A percentile compares a stretch with the other conserved stretches of the same genome.
Evolutionary conservation across 2,113 vertebrate genomes (phyloP).

Genomic region (Ophiodon elongatus): DNA sequence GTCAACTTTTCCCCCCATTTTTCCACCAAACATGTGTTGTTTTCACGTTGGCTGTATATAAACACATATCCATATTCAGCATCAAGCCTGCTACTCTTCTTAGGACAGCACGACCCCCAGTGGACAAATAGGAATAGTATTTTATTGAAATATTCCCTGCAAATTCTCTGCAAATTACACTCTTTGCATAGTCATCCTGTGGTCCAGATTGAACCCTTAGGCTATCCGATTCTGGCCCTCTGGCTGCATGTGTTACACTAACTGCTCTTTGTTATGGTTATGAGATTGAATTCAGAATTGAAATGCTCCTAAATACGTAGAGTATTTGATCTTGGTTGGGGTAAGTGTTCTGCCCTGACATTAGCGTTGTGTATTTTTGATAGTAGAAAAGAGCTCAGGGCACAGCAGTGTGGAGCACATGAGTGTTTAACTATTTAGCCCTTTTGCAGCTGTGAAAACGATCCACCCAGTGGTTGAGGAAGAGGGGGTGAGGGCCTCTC

Average conservation of each 20-base stretch:
- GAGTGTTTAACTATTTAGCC: neutral
- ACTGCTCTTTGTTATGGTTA: neutral
- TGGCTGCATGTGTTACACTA: too few relatives aligned
- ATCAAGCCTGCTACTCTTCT: too few relatives aligned
- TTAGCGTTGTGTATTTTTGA: neutral
- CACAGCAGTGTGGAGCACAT: constrained; percentile 32
- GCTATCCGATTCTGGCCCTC: too few relatives aligned
- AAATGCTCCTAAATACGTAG: neutral
- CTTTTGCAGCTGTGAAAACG: constrained; percentile 59
- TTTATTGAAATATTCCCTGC: too few relatives aligned
- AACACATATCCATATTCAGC: too few relatives aligned
- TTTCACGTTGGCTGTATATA: too few relatives aligned
- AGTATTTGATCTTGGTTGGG: neutral
- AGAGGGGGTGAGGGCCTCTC: neutral
- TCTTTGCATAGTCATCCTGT: neutral
- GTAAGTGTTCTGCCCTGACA: neutral
- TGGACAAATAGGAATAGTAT: neutral
- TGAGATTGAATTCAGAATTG: neutral
- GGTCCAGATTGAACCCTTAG: neutral
- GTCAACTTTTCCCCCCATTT: too few relatives aligned
- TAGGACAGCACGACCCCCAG: too few relatives aligned
- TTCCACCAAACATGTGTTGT: too few relatives aligned
- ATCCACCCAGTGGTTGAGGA: neutral
- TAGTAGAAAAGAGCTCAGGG: constrained; percentile 1
- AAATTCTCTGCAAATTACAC: neutral